Evolutionary conservation across 2,113 vertebrate genomes (phyloP).

Genomic region (Platichthys flesus): DNA sequence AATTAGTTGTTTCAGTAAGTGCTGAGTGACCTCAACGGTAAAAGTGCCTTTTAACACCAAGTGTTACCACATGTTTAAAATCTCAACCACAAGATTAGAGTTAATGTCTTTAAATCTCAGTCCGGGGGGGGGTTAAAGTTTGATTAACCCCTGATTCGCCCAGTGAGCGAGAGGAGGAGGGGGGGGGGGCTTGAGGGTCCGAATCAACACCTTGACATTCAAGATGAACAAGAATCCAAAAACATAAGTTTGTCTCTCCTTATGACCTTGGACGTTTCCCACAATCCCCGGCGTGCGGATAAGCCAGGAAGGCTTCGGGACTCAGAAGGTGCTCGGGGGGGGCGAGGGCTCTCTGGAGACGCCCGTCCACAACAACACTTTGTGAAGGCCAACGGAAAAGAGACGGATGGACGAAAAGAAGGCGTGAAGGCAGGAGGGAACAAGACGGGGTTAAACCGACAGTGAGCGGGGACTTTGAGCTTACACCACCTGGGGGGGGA

Average conservation of each 20-base stretch:
- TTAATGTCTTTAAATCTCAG: slow-evolving; percentile 54
- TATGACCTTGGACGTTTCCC: slow-evolving; percentile 56
- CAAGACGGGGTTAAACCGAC: background rate
- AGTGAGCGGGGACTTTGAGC: slow-evolving; percentile 20
- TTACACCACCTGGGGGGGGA: slow-evolving; percentile 61
- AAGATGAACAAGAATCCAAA: slow-evolving; percentile 66
- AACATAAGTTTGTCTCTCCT: slow-evolving; percentile 50
- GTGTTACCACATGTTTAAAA: slow-evolving; percentile 63
- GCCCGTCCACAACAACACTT: slow-evolving; percentile 60
- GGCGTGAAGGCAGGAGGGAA: slow-evolving; percentile 20
- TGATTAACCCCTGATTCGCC: slow-evolving; percentile 44
- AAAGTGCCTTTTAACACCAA: slow-evolving; percentile 70
- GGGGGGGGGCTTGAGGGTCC: slow-evolving; percentile 6
- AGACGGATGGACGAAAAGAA: slow-evolving; percentile 50
- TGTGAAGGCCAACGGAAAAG: slow-evolving; percentile 44
- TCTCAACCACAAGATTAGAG: slow-evolving; percentile 57
- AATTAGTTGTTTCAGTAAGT: slow-evolving; percentile 60
- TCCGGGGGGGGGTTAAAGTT: slow-evolving; percentile 17
- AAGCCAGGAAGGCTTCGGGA: slow-evolving; percentile 60
- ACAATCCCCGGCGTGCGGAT: slow-evolving; percentile 34
- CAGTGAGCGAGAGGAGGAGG: slow-evolving; percentile 19
- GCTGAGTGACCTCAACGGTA: slow-evolving; percentile 63
- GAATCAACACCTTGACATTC: slow-evolving; percentile 50
- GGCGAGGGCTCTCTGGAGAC: slow-evolving; percentile 61
- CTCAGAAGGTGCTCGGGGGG: slow-evolving; percentile 70